Percentiles rank a stretch among this genome's conserved stretches.
Conservation (phyloP, 1,140 invertebrate species). For the Ceratina australensis region DNA sequence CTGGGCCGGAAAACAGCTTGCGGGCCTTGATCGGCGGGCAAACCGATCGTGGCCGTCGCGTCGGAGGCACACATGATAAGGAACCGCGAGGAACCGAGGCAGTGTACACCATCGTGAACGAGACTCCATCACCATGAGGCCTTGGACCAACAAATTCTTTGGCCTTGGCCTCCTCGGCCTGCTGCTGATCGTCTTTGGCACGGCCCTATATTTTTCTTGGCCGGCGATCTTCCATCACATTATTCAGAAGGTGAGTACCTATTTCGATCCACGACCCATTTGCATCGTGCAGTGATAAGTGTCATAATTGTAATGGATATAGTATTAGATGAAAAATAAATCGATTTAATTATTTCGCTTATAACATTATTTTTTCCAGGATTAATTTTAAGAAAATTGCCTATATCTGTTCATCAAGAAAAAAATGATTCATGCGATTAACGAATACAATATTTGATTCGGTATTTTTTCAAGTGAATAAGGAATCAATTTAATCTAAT, state of each 20-base stretch:
- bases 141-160: slow-evolving; percentile 71
- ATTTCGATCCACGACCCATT: neutral
- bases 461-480: no score
- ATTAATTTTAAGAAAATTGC: no score
- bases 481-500: no score
- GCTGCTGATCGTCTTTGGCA: slow-evolving; percentile 75
- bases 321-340: no score
- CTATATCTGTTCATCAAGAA: no score
- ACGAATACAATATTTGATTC: no score
- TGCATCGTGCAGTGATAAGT: no score
- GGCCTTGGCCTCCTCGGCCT: slow-evolving; percentile 68
- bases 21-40: slow-evolving; percentile 34
- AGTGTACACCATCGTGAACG: slow-evolving; percentile 19
- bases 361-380: no score
- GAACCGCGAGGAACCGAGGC: slow-evolving; percentile 16
- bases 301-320: no score
- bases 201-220: slow-evolving; percentile 62
- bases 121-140: slow-evolving; percentile 67
- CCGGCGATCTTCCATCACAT: slow-evolving; percentile 65
- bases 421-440: no score
- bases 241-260: slow-evolving; percentile 63
- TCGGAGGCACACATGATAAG: slow-evolving; percentile 61
- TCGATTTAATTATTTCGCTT: no score
- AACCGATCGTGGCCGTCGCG: slow-evolving; percentile 25
- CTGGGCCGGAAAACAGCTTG: slow-evolving; percentile 4